These are phyloP conservation scores for Pangasianodon gigas DNA, from an alignment of 2,113 vertebrate genomes.

Conservation along the genomic window DNA sequence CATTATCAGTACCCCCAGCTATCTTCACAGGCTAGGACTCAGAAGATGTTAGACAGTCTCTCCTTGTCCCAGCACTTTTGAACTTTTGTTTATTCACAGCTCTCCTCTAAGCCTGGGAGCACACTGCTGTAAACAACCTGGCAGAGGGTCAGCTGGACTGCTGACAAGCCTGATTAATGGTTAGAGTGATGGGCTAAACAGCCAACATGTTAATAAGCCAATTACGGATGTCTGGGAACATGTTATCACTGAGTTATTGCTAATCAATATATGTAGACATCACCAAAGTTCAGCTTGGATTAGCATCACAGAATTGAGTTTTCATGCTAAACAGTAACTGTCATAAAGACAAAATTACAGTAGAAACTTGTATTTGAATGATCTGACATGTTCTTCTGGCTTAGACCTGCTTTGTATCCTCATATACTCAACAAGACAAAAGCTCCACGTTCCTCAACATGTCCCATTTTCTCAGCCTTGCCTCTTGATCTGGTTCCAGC, in stretches of 20 bases:
- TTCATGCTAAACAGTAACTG: neutral
- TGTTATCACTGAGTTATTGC: constrained; percentile 16
- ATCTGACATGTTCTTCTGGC: neutral
- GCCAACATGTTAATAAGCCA: constrained; percentile 75
- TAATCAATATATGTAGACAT: constrained; percentile 40
- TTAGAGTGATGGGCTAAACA: constrained; percentile 72
- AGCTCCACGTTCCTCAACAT: constrained; percentile 1
- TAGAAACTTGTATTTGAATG: neutral
- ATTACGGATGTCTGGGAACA: constrained; percentile 62
- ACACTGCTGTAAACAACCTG: constrained; percentile 60
- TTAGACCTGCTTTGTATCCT: neutral
- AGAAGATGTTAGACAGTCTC: neutral
- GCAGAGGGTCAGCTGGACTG: constrained; percentile 70
- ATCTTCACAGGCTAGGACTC: neutral
- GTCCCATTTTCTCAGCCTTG: neutral
- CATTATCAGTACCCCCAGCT: neutral
- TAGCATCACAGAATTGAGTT: neutral
- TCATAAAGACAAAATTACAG: neutral
- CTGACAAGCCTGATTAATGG: constrained; percentile 66
- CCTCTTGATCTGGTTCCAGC: constrained; percentile 39
- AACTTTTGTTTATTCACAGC: constrained; percentile 19
- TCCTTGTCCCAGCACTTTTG: neutral
- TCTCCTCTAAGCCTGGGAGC: neutral
- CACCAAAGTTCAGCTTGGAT: neutral
- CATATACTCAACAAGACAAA: neutral